Evolutionary conservation across 2,888 invertebrate species (phyloP).

Genomic region (Zaprionus lineosus): DNA sequence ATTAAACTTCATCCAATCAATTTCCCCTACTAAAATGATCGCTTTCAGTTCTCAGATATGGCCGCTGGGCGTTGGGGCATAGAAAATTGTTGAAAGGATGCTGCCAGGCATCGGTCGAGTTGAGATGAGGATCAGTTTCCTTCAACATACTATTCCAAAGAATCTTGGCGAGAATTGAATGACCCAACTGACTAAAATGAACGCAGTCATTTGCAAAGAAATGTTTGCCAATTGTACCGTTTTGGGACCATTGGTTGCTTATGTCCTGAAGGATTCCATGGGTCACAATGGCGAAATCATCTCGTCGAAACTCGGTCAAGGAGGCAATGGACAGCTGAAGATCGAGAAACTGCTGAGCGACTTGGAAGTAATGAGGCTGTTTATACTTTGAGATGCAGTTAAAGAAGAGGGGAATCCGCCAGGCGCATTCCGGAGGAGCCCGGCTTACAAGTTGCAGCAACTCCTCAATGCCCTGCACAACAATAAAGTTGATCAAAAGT

Average conservation of each 20-base stretch:
- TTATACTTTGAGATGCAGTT: constrained; percentile 7
- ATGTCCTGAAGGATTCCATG: constrained; percentile 26
- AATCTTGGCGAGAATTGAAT: constrained; percentile 28
- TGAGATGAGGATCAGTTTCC: not conserved
- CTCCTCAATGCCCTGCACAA: constrained; percentile 83
- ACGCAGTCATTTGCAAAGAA: constrained; percentile 33
- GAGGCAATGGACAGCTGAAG: constrained; percentile 17
- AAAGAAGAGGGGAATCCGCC: not conserved
- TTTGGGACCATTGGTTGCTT: constrained; percentile 17
- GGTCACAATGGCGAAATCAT: constrained; percentile 41
- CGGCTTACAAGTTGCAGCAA: not conserved
- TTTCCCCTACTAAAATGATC: constrained; percentile 17
- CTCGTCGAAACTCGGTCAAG: constrained; percentile 25
- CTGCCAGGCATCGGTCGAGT: constrained; percentile 10
- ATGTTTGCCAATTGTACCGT: not conserved
- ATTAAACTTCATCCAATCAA: too few species aligned
- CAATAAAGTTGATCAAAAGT: constrained; percentile 84
- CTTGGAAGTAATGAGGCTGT: not conserved
- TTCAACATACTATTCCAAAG: constrained; percentile 37
- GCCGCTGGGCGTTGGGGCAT: constrained; percentile 11
- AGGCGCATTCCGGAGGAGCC: constrained; percentile 3
- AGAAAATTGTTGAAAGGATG: constrained; percentile 18
- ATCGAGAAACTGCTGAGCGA: not conserved
- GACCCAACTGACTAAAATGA: constrained; percentile 32
- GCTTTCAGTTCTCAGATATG: constrained; percentile 22